Base-by-base conservation (phyloP, 2,888 invertebrate genomes). In the Sepiola atlantica region DNA sequence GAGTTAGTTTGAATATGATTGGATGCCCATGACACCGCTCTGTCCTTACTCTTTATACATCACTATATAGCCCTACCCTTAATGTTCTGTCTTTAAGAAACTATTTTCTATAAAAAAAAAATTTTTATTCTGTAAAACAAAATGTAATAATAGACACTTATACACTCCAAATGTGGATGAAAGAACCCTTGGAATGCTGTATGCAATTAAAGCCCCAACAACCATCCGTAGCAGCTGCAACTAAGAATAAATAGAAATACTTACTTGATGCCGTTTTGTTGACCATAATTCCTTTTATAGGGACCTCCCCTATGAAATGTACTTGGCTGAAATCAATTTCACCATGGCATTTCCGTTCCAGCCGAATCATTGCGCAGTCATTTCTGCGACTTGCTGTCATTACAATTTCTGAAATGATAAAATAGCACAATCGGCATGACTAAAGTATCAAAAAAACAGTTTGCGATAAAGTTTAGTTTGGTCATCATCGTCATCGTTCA, bases 221-320 rank as follows among this genome's bases (percentile, higher is more conserved):
- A 45, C 45, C 45, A 45, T 45, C 4, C 2, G 8, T 8, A 45
- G 45, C 45, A 45, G 45, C 8, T 45, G 2, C 45, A 45, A 45
- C 45, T 4, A 45, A 45, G 8, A 45, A 8, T 45, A 45, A 18
- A 61, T 8, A 61, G 8, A 91, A 24, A 35, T 28, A 93, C 95
- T 94, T 95, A 97, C 97, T 95, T 28, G 95, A 95, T 3, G 96
- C 96, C 12, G 95, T 95, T 94, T 96, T 97, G 95, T 96, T 96
- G 94, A 97, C 96, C 12, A 96, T 95, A 28, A 97, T 96, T 16
- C 97, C 97, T 94, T 96, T 97, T 94, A 96, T 96, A 8, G 96
- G 96, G 0, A 96, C 97, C 3, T 96, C 96, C 10, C 96, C 96
- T 45, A 96, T 96, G 94, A 96, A 96, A 57, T 96, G 96, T 0